phyloP scores from a whole-genome alignment of 2,888 invertebrate species.

The Gryllus longicercus region DNA sequence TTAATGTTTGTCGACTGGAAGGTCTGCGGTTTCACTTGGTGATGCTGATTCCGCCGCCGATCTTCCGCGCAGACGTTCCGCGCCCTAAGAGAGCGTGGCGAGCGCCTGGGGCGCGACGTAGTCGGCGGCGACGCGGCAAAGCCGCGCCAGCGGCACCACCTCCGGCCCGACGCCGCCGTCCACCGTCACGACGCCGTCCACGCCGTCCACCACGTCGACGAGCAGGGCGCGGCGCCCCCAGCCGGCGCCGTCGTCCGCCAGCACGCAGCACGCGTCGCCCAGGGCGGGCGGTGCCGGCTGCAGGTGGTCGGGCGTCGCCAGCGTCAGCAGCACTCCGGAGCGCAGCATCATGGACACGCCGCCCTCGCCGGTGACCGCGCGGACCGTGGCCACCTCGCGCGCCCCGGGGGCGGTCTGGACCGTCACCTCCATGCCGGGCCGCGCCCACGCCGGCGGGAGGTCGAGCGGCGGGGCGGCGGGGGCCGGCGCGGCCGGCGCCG shows the following conservation, averaged over 20 bases:
- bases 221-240: neutral
- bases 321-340: neutral
- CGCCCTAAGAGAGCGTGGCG: too few relatives aligned
- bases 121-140: neutral
- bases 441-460: neutral
- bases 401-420: neutral
- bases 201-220: conserved; percentile 3
- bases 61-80: too few relatives aligned
- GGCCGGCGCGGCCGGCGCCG: neutral
- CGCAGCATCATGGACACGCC: neutral
- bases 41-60: too few relatives aligned
- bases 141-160: neutral
- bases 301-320: neutral
- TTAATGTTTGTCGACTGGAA: too few relatives aligned
- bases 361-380: neutral
- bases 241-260: neutral
- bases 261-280: neutral
- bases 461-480: neutral
- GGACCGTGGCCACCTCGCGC: neutral
- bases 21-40: too few relatives aligned
- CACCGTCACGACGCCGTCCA: neutral
- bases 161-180: neutral
- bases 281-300: neutral
- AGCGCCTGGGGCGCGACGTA: too few relatives aligned
- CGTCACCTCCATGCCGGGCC: neutral